These are phyloP conservation scores for Zophobas atratus DNA, from an alignment of 1,140 invertebrate genomes.

Conservation along the genomic window DNA sequence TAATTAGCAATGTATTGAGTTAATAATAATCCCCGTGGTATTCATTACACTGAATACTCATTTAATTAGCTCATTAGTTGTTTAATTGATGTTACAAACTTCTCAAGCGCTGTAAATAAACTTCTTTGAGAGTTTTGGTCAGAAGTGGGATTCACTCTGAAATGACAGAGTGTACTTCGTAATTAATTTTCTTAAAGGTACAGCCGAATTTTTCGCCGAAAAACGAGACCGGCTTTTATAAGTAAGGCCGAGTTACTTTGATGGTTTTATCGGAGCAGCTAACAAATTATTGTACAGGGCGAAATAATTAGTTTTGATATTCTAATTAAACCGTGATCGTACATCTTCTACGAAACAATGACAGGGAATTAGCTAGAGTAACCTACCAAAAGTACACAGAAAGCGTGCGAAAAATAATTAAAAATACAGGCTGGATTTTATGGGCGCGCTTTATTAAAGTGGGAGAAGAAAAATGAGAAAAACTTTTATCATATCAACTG, in stretches of 20 bases:
- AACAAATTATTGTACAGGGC: slow-evolving; percentile 22
- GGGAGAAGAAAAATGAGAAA: slow-evolving; percentile 58
- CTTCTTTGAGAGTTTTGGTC: slow-evolving; percentile 60
- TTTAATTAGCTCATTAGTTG: slow-evolving; percentile 69
- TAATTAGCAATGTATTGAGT: slow-evolving; percentile 67
- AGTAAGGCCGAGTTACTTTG: slow-evolving; percentile 18
- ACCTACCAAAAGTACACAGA: slow-evolving; percentile 41
- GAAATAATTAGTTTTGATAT: slow-evolving; percentile 40
- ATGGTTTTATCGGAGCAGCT: slow-evolving; percentile 31
- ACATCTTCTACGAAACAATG: slow-evolving; percentile 38
- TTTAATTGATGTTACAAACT: slow-evolving; percentile 68
- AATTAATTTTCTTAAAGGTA: slow-evolving; percentile 46
- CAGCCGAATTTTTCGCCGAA: slow-evolving; percentile 13
- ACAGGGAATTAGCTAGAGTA: slow-evolving; percentile 39
- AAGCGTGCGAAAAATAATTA: slow-evolving; percentile 56
- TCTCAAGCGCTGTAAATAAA: slow-evolving; percentile 63
- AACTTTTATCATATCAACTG: slow-evolving; percentile 60
- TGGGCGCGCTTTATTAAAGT: slow-evolving; percentile 57
- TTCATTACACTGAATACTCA: slow-evolving; percentile 68
- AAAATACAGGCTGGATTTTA: slow-evolving; percentile 58
- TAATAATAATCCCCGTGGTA: slow-evolving; percentile 68
- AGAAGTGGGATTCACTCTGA: slow-evolving; percentile 53
- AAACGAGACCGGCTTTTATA: slow-evolving; percentile 20
- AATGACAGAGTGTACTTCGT: slow-evolving; percentile 41
- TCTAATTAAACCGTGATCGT: slow-evolving; percentile 32